Conservation (phyloP, 1,140 invertebrate species). For the Hycleus phaleratus region DNA sequence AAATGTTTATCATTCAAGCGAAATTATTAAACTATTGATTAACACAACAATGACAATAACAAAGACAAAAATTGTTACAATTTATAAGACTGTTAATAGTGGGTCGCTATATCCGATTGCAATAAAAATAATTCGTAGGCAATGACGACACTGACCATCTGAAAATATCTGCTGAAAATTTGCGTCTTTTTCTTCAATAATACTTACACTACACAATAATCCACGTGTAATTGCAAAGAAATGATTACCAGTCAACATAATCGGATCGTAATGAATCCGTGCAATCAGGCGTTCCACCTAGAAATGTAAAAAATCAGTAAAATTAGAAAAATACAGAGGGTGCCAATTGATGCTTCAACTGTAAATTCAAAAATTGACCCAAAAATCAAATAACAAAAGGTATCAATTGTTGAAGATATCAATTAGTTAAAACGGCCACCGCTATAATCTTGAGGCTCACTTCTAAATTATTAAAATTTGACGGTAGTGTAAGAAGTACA, state of each 20-base stretch:
- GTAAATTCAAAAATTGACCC: too few relatives aligned
- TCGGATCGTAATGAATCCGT: slow-evolving; percentile 1
- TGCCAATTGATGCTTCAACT: too few relatives aligned
- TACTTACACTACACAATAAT: slow-evolving; percentile 1
- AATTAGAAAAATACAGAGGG: neutral
- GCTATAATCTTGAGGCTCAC: neutral
- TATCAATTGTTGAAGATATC: too few relatives aligned
- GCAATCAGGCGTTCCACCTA: slow-evolving; percentile 1
- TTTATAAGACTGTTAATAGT: too few relatives aligned
- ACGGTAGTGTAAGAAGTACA: neutral
- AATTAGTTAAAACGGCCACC: neutral
- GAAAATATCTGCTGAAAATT: neutral
- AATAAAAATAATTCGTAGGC: slow-evolving; percentile 6
- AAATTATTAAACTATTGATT: too few relatives aligned
- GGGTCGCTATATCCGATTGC: too few relatives aligned
- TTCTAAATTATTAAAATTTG: neutral
- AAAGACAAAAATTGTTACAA: too few relatives aligned
- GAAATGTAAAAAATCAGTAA: neutral
- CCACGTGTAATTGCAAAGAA: slow-evolving; percentile 1
- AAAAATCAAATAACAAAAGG: too few relatives aligned
- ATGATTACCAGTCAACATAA: slow-evolving; percentile 3
- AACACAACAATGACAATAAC: too few relatives aligned
- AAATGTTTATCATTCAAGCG: too few relatives aligned
- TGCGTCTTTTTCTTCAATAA: too few relatives aligned
- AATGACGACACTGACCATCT: slow-evolving; percentile 6